Percentiles rank a stretch among this genome's conserved stretches.
phyloP scores from a whole-genome alignment of 2,888 invertebrate species.

The Amphipoea lucens region DNA sequence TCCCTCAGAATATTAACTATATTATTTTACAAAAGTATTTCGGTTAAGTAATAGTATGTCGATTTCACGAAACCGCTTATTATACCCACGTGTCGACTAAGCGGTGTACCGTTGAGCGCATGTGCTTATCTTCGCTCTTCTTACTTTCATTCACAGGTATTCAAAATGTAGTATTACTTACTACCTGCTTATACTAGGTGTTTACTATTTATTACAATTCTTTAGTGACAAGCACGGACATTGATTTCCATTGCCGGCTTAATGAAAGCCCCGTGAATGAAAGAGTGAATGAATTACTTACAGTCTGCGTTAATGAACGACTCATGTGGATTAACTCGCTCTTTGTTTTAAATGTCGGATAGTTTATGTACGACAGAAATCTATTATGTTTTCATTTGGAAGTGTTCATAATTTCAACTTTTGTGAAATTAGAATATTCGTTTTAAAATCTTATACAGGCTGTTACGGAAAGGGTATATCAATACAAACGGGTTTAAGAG shows the following conservation, averaged over 20 bases:
- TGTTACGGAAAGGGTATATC: too few species aligned
- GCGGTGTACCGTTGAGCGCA: neutral
- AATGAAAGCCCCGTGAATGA: constrained; percentile 53
- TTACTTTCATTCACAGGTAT: neutral
- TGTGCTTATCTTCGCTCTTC: too few species aligned
- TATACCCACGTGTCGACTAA: neutral
- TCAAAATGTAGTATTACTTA: neutral
- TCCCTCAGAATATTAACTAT: neutral
- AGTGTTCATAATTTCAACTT: neutral
- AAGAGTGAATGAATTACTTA: constrained; percentile 48
- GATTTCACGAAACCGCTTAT: neutral
- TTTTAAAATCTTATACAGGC: neutral
- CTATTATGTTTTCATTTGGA: neutral
- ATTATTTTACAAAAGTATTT: neutral
- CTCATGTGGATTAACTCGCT: constrained; percentile 46
- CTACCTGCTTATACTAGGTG: neutral
- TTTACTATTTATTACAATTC: constrained; percentile 31
- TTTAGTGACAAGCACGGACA: constrained; percentile 39
- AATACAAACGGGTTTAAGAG: too few species aligned
- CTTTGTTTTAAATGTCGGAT: constrained; percentile 53
- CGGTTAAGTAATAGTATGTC: neutral
- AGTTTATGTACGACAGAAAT: constrained; percentile 17
- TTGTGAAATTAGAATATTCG: neutral
- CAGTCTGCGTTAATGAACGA: constrained; percentile 59
- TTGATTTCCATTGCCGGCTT: constrained; percentile 61